These are phyloP conservation scores for Trachops cirrhosus DNA, from an alignment of 2,797 vertebrate genomes.

Conservation along the genomic window DNA sequence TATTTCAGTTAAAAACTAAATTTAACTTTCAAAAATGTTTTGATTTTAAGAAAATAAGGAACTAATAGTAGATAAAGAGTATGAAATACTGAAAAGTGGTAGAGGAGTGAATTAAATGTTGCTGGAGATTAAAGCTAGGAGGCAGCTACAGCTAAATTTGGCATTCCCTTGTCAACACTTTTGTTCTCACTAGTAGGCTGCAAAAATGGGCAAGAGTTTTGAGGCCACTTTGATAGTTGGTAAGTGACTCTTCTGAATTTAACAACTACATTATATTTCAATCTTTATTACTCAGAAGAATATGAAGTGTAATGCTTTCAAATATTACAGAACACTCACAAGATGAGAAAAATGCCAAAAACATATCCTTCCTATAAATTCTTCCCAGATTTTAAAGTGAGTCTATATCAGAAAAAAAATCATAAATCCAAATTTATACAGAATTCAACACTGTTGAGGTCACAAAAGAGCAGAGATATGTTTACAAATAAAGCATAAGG, in stretches of 20 bases:
- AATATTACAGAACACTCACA: not conserved
- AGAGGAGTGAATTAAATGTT: not conserved
- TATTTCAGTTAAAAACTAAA: not conserved
- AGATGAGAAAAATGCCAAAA: not conserved
- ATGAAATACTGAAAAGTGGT: not conserved
- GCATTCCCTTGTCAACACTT: not conserved
- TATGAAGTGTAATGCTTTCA: not conserved
- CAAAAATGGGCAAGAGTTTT: not conserved
- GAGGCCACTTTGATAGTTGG: not conserved
- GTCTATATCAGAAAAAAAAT: not conserved
- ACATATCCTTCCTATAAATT: not conserved
- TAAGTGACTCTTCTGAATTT: not conserved
- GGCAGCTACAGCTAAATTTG: not conserved
- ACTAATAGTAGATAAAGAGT: not conserved
- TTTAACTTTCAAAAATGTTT: not conserved
- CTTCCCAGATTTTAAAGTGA: slow-evolving; percentile 2
- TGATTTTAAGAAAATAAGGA: not conserved
- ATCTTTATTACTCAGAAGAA: not conserved
- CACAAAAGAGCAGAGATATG: not conserved
- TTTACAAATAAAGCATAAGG: not conserved
- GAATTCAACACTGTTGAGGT: not conserved
- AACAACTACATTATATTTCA: slow-evolving; percentile 7
- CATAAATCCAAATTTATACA: not conserved
- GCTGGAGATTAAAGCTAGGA: not conserved
- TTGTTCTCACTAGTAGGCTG: not conserved